Conservation (phyloP, 37 sponge, comb jelly and placozoan genomes). For the Ianthella basta region DNA sequence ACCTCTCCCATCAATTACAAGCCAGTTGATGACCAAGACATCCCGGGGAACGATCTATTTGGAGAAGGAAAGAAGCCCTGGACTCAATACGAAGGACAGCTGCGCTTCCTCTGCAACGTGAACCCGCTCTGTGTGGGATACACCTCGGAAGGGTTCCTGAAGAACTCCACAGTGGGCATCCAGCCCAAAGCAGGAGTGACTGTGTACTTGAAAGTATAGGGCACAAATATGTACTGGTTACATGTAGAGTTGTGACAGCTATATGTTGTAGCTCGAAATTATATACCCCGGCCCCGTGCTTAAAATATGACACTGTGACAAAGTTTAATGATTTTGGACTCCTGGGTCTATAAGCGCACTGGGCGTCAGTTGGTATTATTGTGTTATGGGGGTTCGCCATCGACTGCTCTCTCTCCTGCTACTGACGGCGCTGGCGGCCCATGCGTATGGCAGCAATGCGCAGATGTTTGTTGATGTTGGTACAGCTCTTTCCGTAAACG, state of each 20-base stretch:
- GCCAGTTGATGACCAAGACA: not conserved
- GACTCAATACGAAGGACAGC: conserved; percentile 27
- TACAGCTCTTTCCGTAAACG: no score
- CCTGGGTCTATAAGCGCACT: no score
- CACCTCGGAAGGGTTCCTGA: conserved; percentile 38
- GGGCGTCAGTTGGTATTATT: no score
- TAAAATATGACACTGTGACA: no score
- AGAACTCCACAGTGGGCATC: conserved; percentile 31
- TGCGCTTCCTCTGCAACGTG: conserved; percentile 39
- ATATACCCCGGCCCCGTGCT: no score
- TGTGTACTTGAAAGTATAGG: conserved; percentile 24
- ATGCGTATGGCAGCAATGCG: no score
- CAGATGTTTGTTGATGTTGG: no score
- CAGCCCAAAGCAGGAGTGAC: not conserved
- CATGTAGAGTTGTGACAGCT: not conserved
- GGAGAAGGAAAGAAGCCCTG: conserved; percentile 2
- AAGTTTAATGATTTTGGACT: no score
- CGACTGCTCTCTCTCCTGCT: no score
- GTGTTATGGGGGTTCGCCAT: no score
- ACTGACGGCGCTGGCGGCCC: no score
- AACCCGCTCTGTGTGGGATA: conserved; percentile 44
- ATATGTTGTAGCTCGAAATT: no score
- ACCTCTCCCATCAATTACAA: conserved; percentile 20
- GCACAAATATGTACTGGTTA: not conserved
- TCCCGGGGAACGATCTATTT: not conserved